phyloP scores from a whole-genome alignment of 2,888 invertebrate genomes.

The Creontiades dilutus region DNA sequence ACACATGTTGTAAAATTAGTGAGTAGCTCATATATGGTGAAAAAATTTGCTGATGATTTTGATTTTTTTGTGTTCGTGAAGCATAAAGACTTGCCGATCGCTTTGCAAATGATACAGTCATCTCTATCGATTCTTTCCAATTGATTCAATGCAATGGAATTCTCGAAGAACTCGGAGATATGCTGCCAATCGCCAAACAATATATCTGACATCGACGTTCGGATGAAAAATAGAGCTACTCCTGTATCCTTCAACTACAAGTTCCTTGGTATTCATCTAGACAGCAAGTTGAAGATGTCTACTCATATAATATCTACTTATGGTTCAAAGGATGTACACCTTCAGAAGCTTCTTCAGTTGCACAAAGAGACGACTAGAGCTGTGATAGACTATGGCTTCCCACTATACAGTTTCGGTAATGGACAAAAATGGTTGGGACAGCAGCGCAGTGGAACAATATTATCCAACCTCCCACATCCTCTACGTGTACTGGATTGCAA shows the following conservation, averaged over 20 bases:
- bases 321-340: not conserved
- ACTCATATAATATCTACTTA: not conserved
- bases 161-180: too few species aligned
- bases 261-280: not conserved
- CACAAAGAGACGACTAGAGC: not conserved
- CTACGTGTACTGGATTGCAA: too few species aligned
- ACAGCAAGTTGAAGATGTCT: not conserved
- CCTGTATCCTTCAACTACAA: not conserved
- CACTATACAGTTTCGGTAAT: not conserved
- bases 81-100: not conserved
- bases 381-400: not conserved
- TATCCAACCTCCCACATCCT: too few species aligned
- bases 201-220: not conserved
- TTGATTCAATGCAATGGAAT: not conserved
- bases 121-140: not conserved
- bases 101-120: not conserved
- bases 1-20: too few species aligned
- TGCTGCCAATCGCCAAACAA: not conserved
- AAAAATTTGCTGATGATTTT: slow-evolving; percentile 18
- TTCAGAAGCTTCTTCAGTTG: not conserved
- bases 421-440: too few species aligned
- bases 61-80: not conserved
- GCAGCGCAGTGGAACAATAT: too few species aligned
- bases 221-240: not conserved
- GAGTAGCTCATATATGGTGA: too few species aligned